A percentile compares a stretch with the other conserved stretches of the same genome.
Evolutionary conservation across 2,113 vertebrate genomes (phyloP).

Genomic region (Myrmecobius fasciatus): DNA sequence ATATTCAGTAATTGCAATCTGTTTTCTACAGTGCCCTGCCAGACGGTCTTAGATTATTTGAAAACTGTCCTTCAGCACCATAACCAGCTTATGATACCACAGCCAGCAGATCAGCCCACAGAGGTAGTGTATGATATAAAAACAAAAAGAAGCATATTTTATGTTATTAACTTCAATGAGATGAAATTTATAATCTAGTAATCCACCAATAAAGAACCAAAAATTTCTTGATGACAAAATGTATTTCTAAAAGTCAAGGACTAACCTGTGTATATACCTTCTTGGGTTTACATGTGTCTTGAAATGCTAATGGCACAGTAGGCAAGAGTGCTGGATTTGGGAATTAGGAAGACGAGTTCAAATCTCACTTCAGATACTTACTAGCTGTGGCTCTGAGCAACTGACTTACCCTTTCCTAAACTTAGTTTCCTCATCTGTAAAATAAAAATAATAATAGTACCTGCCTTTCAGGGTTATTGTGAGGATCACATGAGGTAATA

Average conservation of each 20-base stretch:
- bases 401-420: neutral
- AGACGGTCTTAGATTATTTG: slow-evolving; percentile 96
- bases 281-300: neutral
- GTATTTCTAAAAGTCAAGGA: neutral
- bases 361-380: neutral
- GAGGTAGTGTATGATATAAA: slow-evolving; percentile 86
- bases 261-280: slow-evolving; percentile 3
- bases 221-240: slow-evolving; percentile 7
- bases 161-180: neutral
- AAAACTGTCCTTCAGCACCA: slow-evolving; percentile 96
- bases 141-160: neutral
- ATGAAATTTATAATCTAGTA: neutral
- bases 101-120: slow-evolving; percentile 91
- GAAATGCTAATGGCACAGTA: neutral
- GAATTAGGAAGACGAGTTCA: neutral
- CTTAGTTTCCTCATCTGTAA: neutral
- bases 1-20: slow-evolving; percentile 56
- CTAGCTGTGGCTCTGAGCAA: neutral
- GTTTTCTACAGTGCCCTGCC: slow-evolving; percentile 92
- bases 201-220: neutral
- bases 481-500: neutral
- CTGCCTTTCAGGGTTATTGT: neutral
- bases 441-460: neutral
- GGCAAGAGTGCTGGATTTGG: neutral
- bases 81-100: slow-evolving; percentile 92